Percentiles rank a stretch among this genome's conserved stretches.
Evolutionary conservation across 1,140 invertebrate species (phyloP).

Genomic region (Conus ventricosus): DNA sequence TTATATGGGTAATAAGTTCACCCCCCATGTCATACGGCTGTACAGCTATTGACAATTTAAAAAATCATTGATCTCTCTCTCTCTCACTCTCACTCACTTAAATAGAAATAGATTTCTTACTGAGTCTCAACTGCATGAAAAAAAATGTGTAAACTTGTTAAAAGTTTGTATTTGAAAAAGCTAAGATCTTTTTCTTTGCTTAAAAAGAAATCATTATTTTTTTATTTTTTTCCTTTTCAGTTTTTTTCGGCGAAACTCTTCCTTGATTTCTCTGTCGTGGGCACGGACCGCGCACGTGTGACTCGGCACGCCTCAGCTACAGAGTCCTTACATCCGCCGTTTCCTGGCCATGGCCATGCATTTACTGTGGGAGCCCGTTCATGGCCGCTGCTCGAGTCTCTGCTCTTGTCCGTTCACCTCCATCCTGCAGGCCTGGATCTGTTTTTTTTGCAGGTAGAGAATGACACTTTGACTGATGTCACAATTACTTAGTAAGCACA

Average conservation of each 20-base stretch:
- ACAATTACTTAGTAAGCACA: neutral
- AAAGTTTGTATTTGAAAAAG: too few relatives aligned
- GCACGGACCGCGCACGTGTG: slow-evolving; percentile 88
- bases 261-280: slow-evolving; percentile 89
- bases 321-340: slow-evolving; percentile 80
- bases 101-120: too few relatives aligned
- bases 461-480: neutral
- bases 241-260: slow-evolving; percentile 76
- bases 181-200: too few relatives aligned
- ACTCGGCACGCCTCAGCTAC: slow-evolving; percentile 82
- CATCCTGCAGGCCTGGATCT: slow-evolving; percentile 76
- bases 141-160: too few relatives aligned
- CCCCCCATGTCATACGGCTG: too few relatives aligned
- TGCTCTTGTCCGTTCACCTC: slow-evolving; percentile 77
- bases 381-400: slow-evolving; percentile 82
- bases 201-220: too few relatives aligned
- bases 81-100: too few relatives aligned
- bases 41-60: too few relatives aligned
- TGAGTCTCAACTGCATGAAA: too few relatives aligned
- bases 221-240: slow-evolving; percentile 37
- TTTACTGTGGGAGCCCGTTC: slow-evolving; percentile 81
- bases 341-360: slow-evolving; percentile 78
- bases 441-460: slow-evolving; percentile 66
- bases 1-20: too few relatives aligned
- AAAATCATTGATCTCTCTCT: too few relatives aligned